Base-by-base conservation (phyloP, 2,113 vertebrate species). In the Setophaga petechia region DNA sequence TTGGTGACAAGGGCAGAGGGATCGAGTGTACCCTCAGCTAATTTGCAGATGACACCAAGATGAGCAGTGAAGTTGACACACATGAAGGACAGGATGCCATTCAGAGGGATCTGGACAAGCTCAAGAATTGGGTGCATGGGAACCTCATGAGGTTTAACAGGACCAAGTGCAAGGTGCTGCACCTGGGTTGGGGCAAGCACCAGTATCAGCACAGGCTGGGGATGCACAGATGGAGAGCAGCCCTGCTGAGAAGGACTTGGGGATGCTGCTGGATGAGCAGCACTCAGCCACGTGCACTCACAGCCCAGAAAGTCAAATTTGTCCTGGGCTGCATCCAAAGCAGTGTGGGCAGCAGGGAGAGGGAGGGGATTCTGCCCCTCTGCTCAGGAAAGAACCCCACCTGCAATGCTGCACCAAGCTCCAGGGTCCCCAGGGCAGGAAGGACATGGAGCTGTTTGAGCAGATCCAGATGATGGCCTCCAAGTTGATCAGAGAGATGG, bases 281-380 rank as follows among this genome's bases (percentile, higher is more conserved):
- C 13, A 37, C 33, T 47, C 58, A 54, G 39, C 21, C 1, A 13
- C 25, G 47, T 0, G 25, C 57, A 52, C 33, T 62, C 47, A 16
- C 18, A 21, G 58, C 22, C 27, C 58, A 33, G 22, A 63, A 2
- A 37, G 33, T 2, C 47, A 73, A 33, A 43, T 0, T 0, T 30
- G 31, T 10, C 66, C 66, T 35, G 66, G 30, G 12, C 55, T 71
- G 30, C 31, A 51, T 1, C 46, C 1, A 51, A 15, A 61, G 37
- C 31, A 35, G 30, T 0, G 2, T 43, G 55, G 15, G 2, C 37
- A 52, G 12, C 55, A 72, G 67, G 16, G 46, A 0, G 0, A 52
- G 31, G 67, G 16, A 52, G 31, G 24, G 24, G 1, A 55, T 84
- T 63, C 39, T 73, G 22, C 27, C 0, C 37, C 16, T 63, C 39